phyloP scores from a whole-genome alignment of 2,888 invertebrate species.

The Volucella zonaria region DNA sequence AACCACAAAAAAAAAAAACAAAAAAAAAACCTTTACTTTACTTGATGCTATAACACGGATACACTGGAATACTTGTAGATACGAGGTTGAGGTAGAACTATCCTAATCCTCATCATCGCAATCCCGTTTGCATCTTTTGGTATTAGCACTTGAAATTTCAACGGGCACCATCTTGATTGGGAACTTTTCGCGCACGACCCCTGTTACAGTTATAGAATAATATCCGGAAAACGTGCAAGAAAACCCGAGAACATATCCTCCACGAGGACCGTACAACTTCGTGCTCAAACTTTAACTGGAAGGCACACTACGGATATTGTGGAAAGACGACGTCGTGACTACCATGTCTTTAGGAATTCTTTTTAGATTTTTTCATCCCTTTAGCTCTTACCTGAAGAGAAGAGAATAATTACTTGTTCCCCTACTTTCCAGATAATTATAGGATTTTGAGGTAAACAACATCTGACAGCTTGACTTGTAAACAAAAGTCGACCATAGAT shows the following conservation, averaged over 20 bases:
- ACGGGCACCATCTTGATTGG: background rate
- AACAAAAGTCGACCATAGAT: constrained; percentile 36
- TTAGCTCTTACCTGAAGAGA: constrained; percentile 17
- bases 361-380: background rate
- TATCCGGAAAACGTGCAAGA: too few species aligned
- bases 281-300: constrained; percentile 68
- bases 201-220: too few species aligned
- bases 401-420: constrained; percentile 40
- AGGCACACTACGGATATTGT: constrained; percentile 45
- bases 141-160: background rate
- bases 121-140: background rate
- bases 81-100: constrained; percentile 20
- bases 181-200: too few species aligned
- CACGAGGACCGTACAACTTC: constrained; percentile 50
- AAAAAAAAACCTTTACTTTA: constrained; percentile 8
- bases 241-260: background rate
- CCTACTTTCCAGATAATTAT: constrained; percentile 58
- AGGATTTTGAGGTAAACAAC: constrained; percentile 67
- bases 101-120: constrained; percentile 1
- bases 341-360: background rate
- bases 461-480: constrained; percentile 62
- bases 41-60: constrained; percentile 48
- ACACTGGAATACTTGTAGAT: constrained; percentile 55
- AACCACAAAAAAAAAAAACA: background rate
- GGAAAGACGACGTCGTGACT: constrained; percentile 27